These are phyloP conservation scores for Budorcas taxicolor DNA, from an alignment of 2,113 vertebrate genomes.

Conservation along the genomic window DNA sequence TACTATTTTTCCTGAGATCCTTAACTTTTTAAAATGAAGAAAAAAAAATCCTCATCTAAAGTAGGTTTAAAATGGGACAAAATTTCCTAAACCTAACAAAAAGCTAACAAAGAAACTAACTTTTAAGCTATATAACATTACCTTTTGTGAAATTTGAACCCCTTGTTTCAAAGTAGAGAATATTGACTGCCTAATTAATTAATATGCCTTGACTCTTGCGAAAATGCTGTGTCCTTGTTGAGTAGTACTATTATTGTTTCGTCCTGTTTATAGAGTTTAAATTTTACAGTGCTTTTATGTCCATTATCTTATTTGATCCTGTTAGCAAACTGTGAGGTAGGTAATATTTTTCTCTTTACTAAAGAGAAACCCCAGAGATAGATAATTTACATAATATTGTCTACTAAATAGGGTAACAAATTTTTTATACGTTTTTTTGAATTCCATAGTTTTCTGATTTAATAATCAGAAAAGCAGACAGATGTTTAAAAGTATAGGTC, in stretches of 20 bases:
- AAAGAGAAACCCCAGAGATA: neutral
- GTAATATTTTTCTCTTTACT: constrained; percentile 15
- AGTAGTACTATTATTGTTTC: neutral
- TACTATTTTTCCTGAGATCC: constrained; percentile 14
- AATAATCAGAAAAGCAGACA: neutral
- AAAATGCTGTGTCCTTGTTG: neutral
- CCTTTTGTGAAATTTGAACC: neutral
- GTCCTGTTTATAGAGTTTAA: neutral
- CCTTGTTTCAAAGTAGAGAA: constrained; percentile 17
- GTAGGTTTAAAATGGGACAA: constrained; percentile 17
- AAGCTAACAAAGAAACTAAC: constrained; percentile 22
- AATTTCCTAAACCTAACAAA: constrained; percentile 13
- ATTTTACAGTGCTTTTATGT: neutral
- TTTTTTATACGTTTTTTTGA: neutral
- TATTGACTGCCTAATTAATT: neutral
- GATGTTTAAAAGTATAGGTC: neutral
- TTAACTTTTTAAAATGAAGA: constrained; percentile 31
- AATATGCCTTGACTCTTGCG: neutral
- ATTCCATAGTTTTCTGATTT: neutral
- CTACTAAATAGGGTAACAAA: neutral
- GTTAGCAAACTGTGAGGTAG: neutral
- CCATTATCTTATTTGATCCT: constrained; percentile 22
- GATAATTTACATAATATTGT: neutral
- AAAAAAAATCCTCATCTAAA: neutral
- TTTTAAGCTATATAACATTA: neutral